Base-by-base conservation (phyloP, 2,113 vertebrate genomes). In the Sarotherodon lohbergeri region DNA sequence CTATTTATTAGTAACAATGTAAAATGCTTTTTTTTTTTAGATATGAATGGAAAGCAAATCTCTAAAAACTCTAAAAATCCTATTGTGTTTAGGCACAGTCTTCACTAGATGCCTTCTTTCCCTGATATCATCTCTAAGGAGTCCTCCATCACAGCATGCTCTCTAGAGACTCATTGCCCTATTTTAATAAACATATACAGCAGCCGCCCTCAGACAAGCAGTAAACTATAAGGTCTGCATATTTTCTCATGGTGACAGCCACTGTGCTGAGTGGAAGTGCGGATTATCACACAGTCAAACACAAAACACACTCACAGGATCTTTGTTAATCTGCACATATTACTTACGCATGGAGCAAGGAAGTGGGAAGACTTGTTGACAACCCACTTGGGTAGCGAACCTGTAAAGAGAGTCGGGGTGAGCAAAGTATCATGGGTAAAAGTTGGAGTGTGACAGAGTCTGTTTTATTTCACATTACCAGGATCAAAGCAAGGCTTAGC, bases 371-470 rank as follows among this genome's bases (percentile, higher is more conserved):
- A 98, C 90, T 98, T 99, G 95, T 99, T 99, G 93, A 99, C 98
- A 85, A 99, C 98, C 98, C 98, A 99, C 91, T 98, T 99, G 16
- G 98, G 98, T 91, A 99, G 96, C 27, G 98, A 99, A 90, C 98
- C 98, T 99, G 90, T 39, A 89, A 90, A 86, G 82, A 85, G 6
- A 68, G 52, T 85, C 0, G 36, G 39, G 81, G 39, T 39, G 46
- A 87, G 39, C 39, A 5, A 54, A 41, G 32, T 2, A 36, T 56
- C 19, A 90, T 2, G 17, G 27, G 46, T 43, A 36, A 81, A 56
- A 81, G 41, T 39, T 19, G 57, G 34, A 82, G 43, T 66, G 39
- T 48, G 9, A 57, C 63, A 71, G 17, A 87, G 29, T 86, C 79
- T 83, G 61, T 39, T 81, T 43, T 54, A 82, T 56, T 84, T 12